Conservation (phyloP, 2,113 vertebrate genomes). For the Acanthisitta chloris region DNA sequence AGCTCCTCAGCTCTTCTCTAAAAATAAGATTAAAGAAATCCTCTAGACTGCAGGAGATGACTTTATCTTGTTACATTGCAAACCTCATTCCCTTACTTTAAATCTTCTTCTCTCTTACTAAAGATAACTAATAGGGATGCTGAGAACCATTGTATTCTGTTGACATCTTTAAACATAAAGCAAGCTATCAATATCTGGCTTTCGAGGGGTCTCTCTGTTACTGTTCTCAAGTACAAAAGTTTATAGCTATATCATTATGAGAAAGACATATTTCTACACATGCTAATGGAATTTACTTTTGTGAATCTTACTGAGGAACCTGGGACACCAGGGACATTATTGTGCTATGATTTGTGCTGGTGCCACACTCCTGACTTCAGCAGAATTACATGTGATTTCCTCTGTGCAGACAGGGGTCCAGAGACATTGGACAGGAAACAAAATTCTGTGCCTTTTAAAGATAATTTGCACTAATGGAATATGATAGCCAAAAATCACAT, state of each 20-base stretch:
- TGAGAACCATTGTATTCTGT: slow-evolving; percentile 58
- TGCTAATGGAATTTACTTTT: slow-evolving; percentile 53
- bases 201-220: slow-evolving; percentile 9
- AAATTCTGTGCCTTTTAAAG: not conserved
- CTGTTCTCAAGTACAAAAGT: slow-evolving; percentile 19
- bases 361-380: not conserved
- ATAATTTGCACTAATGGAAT: not conserved
- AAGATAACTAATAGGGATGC: slow-evolving; percentile 68
- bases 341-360: not conserved
- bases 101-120: slow-evolving; percentile 69
- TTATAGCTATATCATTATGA: slow-evolving; percentile 39
- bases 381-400: slow-evolving; percentile 38
- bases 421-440: not conserved
- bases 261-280: slow-evolving; percentile 35
- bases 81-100: slow-evolving; percentile 63
- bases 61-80: slow-evolving; percentile 65
- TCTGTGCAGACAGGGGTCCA: not conserved
- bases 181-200: slow-evolving; percentile 56
- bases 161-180: slow-evolving; percentile 64
- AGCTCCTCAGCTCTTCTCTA: slow-evolving; percentile 51
- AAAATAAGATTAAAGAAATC: slow-evolving; percentile 71
- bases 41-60: slow-evolving; percentile 54
- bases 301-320: slow-evolving; percentile 38
- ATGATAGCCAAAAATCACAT: not conserved
- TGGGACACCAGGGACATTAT: not conserved